Evolutionary conservation across 2,888 invertebrate genomes (phyloP), one percentile per base, ranked within the genome.

Genomic region (Eledone cirrhosa): DNA sequence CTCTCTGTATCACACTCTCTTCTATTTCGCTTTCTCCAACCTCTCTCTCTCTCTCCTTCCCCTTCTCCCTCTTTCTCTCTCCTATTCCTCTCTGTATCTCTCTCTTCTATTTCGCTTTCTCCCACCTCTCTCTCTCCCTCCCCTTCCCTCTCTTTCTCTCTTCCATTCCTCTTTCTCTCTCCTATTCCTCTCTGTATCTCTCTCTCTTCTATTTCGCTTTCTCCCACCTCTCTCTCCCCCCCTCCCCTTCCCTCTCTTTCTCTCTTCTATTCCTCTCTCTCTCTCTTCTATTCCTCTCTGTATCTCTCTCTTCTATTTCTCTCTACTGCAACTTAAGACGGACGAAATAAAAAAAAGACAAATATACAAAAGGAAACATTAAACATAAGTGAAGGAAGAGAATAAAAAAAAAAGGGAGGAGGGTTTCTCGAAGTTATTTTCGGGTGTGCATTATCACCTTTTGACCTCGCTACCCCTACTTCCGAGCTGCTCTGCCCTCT

Each of bases 201-300:
- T 59, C 29, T n/a, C 27, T 31, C 31, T 33, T 16, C 77, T 59
- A n/a, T 65, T 48, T 78, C 74, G 41, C 48, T 33, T 47, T 41
- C 78, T 16, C 48, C 74, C 76, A 3, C 22, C 72, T 78, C 74
- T n/a, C 22, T 22, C 4, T 19, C 48, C 41, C 74, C 59, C 5
- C n/a, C 16, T 24, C 24, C 14, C 24, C 5, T 8, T 14, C 7
- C 59, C 59, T 7, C 59, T 24, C 59, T 14, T 7, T 59, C 59
- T 5, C 41, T 11, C 69, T 67, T 78, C 69, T 69, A 33, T 75
- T 72, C 76, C 72, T 24, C 59, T 69, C n/a, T 69, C 69, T 47
- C 27, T 22, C 29, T 78, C 67, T 8, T 47, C 53, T 19, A 31
- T 24, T 11, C 72, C 74, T 14, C 47, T 2, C 41, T 41, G 7